phyloP scores from a whole-genome alignment of 2,888 invertebrate genomes.

The Hartigia nigra region DNA sequence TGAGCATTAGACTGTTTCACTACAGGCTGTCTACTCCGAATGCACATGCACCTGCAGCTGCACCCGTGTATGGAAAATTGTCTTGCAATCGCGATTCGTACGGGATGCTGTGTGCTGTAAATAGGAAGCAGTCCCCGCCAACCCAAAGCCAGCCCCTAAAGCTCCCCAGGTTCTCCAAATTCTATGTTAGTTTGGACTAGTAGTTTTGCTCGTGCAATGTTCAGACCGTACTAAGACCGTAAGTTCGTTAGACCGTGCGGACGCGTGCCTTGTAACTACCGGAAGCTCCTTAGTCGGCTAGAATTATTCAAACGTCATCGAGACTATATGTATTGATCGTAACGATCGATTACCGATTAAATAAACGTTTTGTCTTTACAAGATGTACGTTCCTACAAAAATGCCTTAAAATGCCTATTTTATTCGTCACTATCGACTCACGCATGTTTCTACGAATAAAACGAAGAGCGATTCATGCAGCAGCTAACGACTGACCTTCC shows the following conservation, averaged over 20 bases:
- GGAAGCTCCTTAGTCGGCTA: neutral
- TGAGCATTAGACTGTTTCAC: neutral
- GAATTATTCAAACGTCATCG: neutral
- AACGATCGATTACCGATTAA: neutral
- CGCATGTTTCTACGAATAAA: neutral
- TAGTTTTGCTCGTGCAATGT: neutral
- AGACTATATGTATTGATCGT: neutral
- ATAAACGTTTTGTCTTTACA: neutral
- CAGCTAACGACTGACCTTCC: slow-evolving; percentile 75
- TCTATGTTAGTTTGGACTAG: neutral
- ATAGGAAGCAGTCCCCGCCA: neutral
- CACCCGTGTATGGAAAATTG: neutral
- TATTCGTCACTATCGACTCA: neutral
- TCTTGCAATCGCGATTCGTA: neutral
- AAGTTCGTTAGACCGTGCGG: neutral
- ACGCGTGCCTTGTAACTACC: neutral
- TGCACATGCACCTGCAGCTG: neutral
- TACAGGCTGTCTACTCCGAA: neutral
- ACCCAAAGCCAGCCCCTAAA: neutral
- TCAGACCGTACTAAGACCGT: neutral
- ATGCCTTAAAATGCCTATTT: no score
- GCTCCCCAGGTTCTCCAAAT: neutral
- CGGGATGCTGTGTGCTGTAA: neutral
- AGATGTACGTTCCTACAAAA: no score
- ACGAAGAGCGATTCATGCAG: no score